Percentiles rank a stretch among this genome's conserved stretches.
phyloP scores from a whole-genome alignment of 2,888 invertebrate species.

The Platycheirus rosarum region DNA sequence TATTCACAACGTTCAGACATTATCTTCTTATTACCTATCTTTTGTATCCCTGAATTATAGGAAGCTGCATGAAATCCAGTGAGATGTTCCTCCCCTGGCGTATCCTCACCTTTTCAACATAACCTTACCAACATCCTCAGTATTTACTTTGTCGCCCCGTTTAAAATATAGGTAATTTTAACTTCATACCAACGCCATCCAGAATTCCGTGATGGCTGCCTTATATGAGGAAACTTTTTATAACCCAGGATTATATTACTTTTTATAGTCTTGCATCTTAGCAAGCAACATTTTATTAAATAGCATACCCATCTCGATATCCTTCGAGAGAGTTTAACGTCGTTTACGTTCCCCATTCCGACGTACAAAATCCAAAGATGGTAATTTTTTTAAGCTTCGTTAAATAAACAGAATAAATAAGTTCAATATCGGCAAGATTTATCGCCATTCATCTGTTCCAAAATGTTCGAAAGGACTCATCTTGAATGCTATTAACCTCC shows the following conservation, averaged over 20 bases:
- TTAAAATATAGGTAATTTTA: no score
- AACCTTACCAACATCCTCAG: no score
- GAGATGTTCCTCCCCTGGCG: no score
- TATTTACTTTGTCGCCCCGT: no score
- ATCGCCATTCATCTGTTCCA: conserved; percentile 40
- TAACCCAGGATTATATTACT: conserved; percentile 1
- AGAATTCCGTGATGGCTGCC: conserved; percentile 21
- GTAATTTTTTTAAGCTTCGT: conserved; percentile 9
- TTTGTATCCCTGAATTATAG: no score
- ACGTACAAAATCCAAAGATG: background rate
- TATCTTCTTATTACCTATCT: no score
- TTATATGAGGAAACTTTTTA: conserved; percentile 42
- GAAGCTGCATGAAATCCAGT: no score
- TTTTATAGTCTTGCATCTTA: conserved; percentile 7
- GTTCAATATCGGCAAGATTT: conserved; percentile 44
- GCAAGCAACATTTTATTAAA: conserved; percentile 51
- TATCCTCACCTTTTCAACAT: no score
- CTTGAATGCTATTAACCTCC: conserved; percentile 9
- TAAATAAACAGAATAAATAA: conserved; percentile 50
- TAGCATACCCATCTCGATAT: background rate
- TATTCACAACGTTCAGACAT: no score
- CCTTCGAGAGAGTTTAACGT: background rate
- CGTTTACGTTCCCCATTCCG: no score
- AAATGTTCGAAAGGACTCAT: conserved; percentile 1
- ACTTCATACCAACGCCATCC: background rate